These are phyloP conservation scores for Blera fallax DNA, from an alignment of 2,888 invertebrate genomes.

Conservation along the genomic window DNA sequence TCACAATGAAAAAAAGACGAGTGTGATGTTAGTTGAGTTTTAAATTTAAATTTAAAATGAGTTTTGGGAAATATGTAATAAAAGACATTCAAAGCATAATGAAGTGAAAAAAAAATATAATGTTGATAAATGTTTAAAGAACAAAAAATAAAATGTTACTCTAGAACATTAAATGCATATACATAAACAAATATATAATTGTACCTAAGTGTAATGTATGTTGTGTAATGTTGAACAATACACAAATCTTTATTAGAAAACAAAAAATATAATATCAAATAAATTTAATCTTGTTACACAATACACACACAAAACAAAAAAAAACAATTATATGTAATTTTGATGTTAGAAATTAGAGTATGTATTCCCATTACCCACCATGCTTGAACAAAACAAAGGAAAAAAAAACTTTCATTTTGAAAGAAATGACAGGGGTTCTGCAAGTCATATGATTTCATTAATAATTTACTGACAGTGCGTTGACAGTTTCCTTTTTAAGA, in stretches of 20 bases:
- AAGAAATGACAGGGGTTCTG: slow-evolving; percentile 12
- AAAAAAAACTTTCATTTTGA: background rate
- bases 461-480: too few species aligned
- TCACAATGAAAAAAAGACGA: background rate
- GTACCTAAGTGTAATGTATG: slow-evolving; percentile 46
- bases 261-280: slow-evolving; percentile 16
- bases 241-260: slow-evolving; percentile 41
- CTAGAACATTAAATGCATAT: background rate
- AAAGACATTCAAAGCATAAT: background rate
- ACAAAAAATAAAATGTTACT: background rate
- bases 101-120: background rate
- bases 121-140: slow-evolving; percentile 7
- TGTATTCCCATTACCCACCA: slow-evolving; percentile 6
- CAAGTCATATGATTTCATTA: background rate
- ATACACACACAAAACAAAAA: background rate
- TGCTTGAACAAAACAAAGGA: slow-evolving; percentile 7
- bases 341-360: slow-evolving; percentile 46
- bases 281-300: slow-evolving; percentile 35
- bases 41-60: background rate
- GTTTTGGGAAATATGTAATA: background rate
- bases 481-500: background rate
- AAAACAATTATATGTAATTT: slow-evolving; percentile 40
- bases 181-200: slow-evolving; percentile 18
- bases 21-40: background rate
- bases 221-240: slow-evolving; percentile 55